phyloP scores from a whole-genome alignment of 2,888 invertebrate species.

The Drosophila greeni region DNA sequence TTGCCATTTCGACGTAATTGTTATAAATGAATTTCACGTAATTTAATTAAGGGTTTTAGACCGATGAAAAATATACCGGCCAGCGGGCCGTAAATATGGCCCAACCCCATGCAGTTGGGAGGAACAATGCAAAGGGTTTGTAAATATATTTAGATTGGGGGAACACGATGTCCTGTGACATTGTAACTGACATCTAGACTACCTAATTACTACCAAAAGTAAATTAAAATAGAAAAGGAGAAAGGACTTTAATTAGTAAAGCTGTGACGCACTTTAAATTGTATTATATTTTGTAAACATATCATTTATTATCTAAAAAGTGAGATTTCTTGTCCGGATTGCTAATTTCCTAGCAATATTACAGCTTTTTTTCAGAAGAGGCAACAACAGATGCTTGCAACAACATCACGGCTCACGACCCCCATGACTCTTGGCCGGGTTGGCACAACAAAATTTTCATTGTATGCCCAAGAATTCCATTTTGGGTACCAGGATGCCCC shows the following conservation, averaged over 20 bases:
- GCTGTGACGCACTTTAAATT: not conserved
- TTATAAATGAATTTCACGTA: slow-evolving; percentile 75
- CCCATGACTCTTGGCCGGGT: slow-evolving; percentile 58
- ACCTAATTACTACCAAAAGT: not conserved
- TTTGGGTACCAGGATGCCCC: slow-evolving; percentile 23
- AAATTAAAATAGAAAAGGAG: not conserved
- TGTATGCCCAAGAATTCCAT: slow-evolving; percentile 39
- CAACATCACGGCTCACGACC: slow-evolving; percentile 66
- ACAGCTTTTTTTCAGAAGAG: too few relatives aligned
- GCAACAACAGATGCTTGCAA: slow-evolving; percentile 75
- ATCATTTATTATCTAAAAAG: not conserved
- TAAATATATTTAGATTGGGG: not conserved
- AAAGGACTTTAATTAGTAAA: not conserved
- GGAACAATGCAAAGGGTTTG: not conserved
- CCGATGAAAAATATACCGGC: slow-evolving; percentile 69
- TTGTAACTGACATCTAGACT: not conserved
- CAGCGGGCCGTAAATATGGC: slow-evolving; percentile 56
- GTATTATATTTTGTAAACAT: not conserved
- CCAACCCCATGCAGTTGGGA: slow-evolving; percentile 8
- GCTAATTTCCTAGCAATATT: not conserved
- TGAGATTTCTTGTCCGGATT: too few relatives aligned
- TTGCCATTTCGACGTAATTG: slow-evolving; percentile 74
- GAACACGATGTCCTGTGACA: not conserved
- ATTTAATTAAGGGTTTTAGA: slow-evolving; percentile 75
- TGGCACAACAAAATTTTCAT: slow-evolving; percentile 46